A percentile compares a stretch with the other conserved stretches of the same genome.
phyloP scores from a whole-genome alignment of 2,797 vertebrate species.

The Enteromius fasciolatus region DNA sequence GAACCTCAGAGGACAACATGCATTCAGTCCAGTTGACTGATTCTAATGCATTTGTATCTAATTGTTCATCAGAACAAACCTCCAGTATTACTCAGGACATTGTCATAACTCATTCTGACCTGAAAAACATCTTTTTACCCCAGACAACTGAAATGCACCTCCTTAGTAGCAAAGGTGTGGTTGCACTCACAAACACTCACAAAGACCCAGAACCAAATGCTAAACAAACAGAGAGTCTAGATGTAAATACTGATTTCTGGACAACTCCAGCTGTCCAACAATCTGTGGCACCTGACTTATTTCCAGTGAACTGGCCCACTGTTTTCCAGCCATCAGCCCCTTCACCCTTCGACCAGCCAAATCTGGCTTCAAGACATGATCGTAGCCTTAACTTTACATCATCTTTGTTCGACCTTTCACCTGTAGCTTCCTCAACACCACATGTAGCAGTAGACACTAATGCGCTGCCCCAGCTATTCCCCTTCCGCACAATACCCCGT shows the following conservation, averaged over 20 bases:
- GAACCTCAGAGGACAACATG: not conserved
- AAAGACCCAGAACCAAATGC: not conserved
- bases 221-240: constrained; percentile 17
- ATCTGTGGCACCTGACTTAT: constrained; percentile 16
- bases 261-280: not conserved
- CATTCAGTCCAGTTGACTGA: constrained; percentile 11
- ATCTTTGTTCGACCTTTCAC: constrained; percentile 51
- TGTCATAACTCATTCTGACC: constrained; percentile 45
- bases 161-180: not conserved
- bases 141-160: constrained; percentile 18
- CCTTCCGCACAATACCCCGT: constrained; percentile 65
- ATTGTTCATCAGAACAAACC: constrained; percentile 36
- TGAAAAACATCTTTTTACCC: constrained; percentile 40
- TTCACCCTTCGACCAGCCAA: not conserved
- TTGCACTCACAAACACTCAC: constrained; percentile 2
- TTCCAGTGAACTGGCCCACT: constrained; percentile 8
- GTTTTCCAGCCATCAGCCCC: constrained; percentile 16
- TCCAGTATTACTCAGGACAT: constrained; percentile 54
- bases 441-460: constrained; percentile 73
- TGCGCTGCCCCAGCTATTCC: constrained; percentile 64
- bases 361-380: constrained; percentile 13
- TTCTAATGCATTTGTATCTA: constrained; percentile 2
- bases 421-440: constrained; percentile 80
- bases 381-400: constrained; percentile 21
- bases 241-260: constrained; percentile 15